Evolutionary conservation across 2,888 invertebrate genomes (phyloP).

Genomic region (Notodonta dromedarius): DNA sequence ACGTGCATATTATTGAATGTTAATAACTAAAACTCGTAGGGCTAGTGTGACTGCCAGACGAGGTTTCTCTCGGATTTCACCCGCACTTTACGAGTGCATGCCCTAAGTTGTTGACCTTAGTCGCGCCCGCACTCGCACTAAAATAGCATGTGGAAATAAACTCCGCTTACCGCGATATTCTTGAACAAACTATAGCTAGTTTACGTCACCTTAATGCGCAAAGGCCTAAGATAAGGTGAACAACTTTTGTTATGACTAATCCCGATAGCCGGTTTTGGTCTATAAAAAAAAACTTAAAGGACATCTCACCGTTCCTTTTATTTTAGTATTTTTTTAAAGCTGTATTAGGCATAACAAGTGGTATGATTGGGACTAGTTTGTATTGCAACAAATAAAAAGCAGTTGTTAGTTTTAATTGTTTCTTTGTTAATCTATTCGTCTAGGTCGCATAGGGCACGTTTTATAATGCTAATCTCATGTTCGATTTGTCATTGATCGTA

Average conservation of each 20-base stretch:
- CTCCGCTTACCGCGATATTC: constrained; percentile 18
- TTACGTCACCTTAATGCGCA: constrained; percentile 32
- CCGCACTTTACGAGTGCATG: constrained; percentile 33
- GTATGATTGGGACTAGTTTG: not conserved
- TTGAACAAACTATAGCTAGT: constrained; percentile 24
- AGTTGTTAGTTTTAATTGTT: no score
- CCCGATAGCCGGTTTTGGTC: constrained; percentile 22
- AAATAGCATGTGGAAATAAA: constrained; percentile 35
- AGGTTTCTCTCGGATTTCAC: constrained; percentile 45
- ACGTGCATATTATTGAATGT: constrained; percentile 27
- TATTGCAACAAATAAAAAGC: no score
- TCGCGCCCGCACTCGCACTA: constrained; percentile 30
- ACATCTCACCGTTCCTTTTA: not conserved
- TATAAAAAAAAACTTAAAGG: constrained; percentile 10
- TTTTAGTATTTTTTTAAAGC: not conserved
- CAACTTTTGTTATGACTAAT: constrained; percentile 44
- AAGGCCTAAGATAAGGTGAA: constrained; percentile 41
- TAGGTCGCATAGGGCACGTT: no score
- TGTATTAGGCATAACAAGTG: not conserved
- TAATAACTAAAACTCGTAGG: constrained; percentile 36
- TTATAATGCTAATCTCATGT: no score
- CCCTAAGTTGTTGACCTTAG: constrained; percentile 44
- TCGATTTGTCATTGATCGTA: no score
- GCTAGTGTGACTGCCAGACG: constrained; percentile 20
- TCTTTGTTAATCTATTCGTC: no score